These are phyloP conservation scores for Tympanoctomys barrerae DNA, from an alignment of 2,797 vertebrate species.

Conservation along the genomic window DNA sequence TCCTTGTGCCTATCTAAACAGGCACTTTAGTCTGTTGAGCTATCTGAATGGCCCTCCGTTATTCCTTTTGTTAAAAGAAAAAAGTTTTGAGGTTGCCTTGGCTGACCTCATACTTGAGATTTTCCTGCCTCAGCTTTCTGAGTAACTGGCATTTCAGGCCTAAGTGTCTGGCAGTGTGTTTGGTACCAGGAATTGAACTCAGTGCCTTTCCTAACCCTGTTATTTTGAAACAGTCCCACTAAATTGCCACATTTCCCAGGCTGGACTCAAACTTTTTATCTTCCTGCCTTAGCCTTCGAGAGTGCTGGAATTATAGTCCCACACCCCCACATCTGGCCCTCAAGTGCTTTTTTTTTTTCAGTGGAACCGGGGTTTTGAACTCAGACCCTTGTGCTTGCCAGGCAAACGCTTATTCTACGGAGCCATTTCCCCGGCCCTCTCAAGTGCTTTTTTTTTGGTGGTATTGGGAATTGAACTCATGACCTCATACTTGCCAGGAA, in stretches of 20 bases:
- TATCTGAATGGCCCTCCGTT: too few species aligned
- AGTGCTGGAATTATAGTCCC: neutral
- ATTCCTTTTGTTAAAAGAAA: too few species aligned
- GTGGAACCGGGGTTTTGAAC: too few species aligned
- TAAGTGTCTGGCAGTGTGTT: neutral
- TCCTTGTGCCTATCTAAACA: too few species aligned
- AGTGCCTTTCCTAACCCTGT: neutral
- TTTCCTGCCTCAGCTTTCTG: neutral
- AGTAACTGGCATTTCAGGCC: neutral
- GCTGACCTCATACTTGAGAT: neutral
- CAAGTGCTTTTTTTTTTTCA: conserved; percentile 75
- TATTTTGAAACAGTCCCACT: neutral
- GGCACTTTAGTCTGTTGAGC: too few species aligned
- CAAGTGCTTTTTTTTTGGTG: too few species aligned
- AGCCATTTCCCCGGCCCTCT: too few species aligned
- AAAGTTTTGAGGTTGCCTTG: neutral
- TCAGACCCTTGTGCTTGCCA: too few species aligned
- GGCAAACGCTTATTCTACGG: too few species aligned
- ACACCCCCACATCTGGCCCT: neutral
- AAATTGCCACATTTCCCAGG: neutral
- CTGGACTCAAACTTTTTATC: neutral
- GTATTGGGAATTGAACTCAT: too few species aligned
- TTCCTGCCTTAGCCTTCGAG: neutral
- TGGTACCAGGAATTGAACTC: neutral
- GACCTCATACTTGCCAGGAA: too few species aligned